phyloP scores from a whole-genome alignment of 2,797 vertebrate genomes.

The Xiphorhynchus erythropygius region DNA sequence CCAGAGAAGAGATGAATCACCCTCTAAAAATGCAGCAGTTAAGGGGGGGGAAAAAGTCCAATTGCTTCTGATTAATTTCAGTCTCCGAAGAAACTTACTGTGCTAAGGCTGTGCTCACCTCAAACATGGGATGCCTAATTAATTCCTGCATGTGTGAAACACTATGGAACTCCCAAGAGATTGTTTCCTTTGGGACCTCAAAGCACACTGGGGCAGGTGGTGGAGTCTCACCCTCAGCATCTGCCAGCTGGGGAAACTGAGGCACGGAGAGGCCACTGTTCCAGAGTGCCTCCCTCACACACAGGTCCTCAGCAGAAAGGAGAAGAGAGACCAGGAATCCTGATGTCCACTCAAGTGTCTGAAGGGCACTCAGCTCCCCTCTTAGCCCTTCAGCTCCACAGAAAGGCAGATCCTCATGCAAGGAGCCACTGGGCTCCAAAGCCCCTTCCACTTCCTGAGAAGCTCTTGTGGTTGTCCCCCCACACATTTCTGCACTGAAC shows the following conservation, averaged over 20 bases:
- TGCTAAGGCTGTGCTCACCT: constrained; percentile 36
- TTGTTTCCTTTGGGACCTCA: not conserved
- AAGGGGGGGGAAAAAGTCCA: not conserved
- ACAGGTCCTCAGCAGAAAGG: not conserved
- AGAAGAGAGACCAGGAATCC: not conserved
- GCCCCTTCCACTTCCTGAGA: not conserved
- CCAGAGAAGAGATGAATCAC: constrained; percentile 50
- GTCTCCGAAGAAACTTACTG: constrained; percentile 30
- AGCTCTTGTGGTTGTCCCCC: not conserved
- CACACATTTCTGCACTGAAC: not conserved
- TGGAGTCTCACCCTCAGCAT: not conserved
- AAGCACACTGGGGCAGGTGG: not conserved
- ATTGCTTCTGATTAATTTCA: constrained; percentile 32
- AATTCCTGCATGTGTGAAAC: not conserved
- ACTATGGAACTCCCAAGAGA: not conserved
- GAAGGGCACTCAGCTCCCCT: not conserved
- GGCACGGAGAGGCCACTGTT: not conserved
- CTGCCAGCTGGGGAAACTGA: not conserved
- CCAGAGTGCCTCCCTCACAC: not conserved
- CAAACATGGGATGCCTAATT: not conserved
- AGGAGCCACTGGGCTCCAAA: not conserved
- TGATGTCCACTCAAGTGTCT: not conserved
- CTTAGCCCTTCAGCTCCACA: not conserved
- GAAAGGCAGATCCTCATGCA: not conserved
- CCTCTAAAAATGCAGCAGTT: constrained; percentile 50